A percentile compares a stretch with the other conserved stretches of the same genome.
These are phyloP conservation scores for Sternarchorhynchus goeldii DNA, from an alignment of 2,797 vertebrate genomes.

Conservation along the genomic window DNA sequence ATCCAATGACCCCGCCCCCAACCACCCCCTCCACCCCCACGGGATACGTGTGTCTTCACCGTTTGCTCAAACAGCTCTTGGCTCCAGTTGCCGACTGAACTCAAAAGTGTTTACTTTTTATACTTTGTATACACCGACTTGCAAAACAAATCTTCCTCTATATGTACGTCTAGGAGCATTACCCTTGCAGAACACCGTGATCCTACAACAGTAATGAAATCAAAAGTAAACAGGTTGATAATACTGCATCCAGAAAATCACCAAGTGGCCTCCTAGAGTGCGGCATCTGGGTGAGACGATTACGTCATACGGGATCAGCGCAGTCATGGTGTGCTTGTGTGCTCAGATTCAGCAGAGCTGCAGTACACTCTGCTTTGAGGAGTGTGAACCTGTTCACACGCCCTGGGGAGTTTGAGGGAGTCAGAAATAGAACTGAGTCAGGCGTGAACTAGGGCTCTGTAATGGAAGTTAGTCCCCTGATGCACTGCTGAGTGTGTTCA, in stretches of 20 bases:
- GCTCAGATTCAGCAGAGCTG: neutral
- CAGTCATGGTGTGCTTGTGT: neutral
- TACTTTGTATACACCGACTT: too few species aligned
- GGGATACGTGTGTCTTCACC: neutral
- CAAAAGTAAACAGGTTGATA: neutral
- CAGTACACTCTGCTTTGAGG: conserved; percentile 25
- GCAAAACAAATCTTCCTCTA: neutral
- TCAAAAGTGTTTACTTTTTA: conserved; percentile 5
- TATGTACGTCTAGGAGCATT: neutral
- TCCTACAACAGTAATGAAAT: neutral
- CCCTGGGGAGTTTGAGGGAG: conserved; percentile 41
- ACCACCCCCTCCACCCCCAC: neutral
- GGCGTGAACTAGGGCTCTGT: conserved; percentile 28
- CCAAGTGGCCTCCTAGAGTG: neutral
- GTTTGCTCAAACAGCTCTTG: neutral
- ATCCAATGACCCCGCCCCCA: neutral
- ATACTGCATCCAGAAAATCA: neutral
- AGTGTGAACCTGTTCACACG: conserved; percentile 41
- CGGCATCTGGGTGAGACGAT: neutral
- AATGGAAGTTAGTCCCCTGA: conserved; percentile 47
- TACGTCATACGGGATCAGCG: neutral
- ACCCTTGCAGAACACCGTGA: too few species aligned
- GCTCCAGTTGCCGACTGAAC: neutral
- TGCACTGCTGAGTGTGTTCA: conserved; percentile 22
- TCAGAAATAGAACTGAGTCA: conserved; percentile 48